Conservation (phyloP, 1,140 invertebrate species). For the Drosophila tristis region DNA sequence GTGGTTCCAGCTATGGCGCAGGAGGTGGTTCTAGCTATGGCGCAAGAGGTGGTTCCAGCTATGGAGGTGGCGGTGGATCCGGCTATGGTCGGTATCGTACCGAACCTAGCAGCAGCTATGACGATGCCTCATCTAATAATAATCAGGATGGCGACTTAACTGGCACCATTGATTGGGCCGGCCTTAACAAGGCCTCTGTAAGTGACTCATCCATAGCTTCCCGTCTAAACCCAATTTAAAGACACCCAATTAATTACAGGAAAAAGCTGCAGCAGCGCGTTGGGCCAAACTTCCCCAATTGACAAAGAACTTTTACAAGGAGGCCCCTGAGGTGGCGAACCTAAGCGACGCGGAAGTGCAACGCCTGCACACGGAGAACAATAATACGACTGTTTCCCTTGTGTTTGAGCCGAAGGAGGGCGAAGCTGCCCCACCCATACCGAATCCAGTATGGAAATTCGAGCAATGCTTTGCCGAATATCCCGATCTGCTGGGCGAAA, state of each 20-base stretch:
- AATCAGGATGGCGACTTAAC: slow-evolving; percentile 35
- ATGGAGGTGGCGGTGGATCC: background rate
- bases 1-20: background rate
- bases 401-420: slow-evolving; percentile 84
- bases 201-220: background rate
- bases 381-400: slow-evolving; percentile 89
- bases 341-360: slow-evolving; percentile 88
- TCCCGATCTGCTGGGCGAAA: slow-evolving; percentile 93
- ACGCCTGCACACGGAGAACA: slow-evolving; percentile 87
- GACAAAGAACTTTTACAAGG: slow-evolving; percentile 93
- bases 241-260: slow-evolving; percentile 74
- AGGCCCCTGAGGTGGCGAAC: slow-evolving; percentile 89
- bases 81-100: slow-evolving; percentile 3
- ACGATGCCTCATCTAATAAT: slow-evolving; percentile 27
- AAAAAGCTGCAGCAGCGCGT: slow-evolving; percentile 85
- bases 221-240: background rate
- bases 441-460: slow-evolving; percentile 93
- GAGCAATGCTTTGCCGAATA: slow-evolving; percentile 93
- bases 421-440: slow-evolving; percentile 86
- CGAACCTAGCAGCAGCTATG: slow-evolving; percentile 10
- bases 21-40: background rate
- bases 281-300: slow-evolving; percentile 88
- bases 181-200: slow-evolving; percentile 61
- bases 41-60: background rate
- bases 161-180: slow-evolving; percentile 69